phyloP scores from a whole-genome alignment of 1,140 invertebrate species.

The Drosophila repleta region DNA sequence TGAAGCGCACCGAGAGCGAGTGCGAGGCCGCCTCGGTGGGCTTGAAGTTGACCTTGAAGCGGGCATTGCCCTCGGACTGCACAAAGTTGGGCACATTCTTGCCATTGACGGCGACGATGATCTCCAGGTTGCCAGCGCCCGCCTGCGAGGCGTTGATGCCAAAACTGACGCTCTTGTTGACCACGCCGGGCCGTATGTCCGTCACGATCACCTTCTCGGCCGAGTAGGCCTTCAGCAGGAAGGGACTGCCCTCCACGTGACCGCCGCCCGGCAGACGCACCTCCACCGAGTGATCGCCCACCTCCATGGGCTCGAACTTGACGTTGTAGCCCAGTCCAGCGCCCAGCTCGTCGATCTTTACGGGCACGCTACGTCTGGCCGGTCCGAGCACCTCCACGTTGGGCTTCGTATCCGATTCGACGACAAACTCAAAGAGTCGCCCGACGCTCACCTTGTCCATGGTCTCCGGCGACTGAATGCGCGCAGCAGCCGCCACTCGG shows the following conservation, averaged over 20 bases:
- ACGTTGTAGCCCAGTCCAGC: slow-evolving; percentile 86
- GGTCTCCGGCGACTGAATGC: slow-evolving; percentile 90
- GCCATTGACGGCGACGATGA: slow-evolving; percentile 98
- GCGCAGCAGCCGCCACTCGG: slow-evolving; percentile 88
- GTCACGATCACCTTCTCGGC: slow-evolving; percentile 93
- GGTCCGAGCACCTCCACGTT: slow-evolving; percentile 92
- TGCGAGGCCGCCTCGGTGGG: slow-evolving; percentile 95
- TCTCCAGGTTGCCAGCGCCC: slow-evolving; percentile 97
- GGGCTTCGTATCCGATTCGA: slow-evolving; percentile 91
- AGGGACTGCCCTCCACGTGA: slow-evolving; percentile 96
- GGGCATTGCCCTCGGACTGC: slow-evolving; percentile 97
- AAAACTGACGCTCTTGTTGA: slow-evolving; percentile 96
- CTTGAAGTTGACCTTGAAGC: slow-evolving; percentile 98
- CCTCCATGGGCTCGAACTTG: slow-evolving; percentile 94
- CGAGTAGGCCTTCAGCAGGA: slow-evolving; percentile 97
- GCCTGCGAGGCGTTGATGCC: slow-evolving; percentile 92
- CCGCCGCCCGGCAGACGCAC: slow-evolving; percentile 89
- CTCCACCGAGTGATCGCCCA: slow-evolving; percentile 97
- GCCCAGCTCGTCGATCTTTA: slow-evolving; percentile 85
- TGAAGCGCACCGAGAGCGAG: slow-evolving; percentile 96
- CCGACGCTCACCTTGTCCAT: slow-evolving; percentile 97
- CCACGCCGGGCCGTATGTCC: slow-evolving; percentile 93
- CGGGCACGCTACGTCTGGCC: slow-evolving; percentile 88
- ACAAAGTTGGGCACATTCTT: slow-evolving; percentile 99
- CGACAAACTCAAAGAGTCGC: slow-evolving; percentile 91